A percentile compares a stretch with the other conserved stretches of the same genome.
These are phyloP conservation scores for Hipparchia sbordonii DNA, from an alignment of 2,888 invertebrate species.

Conservation along the genomic window DNA sequence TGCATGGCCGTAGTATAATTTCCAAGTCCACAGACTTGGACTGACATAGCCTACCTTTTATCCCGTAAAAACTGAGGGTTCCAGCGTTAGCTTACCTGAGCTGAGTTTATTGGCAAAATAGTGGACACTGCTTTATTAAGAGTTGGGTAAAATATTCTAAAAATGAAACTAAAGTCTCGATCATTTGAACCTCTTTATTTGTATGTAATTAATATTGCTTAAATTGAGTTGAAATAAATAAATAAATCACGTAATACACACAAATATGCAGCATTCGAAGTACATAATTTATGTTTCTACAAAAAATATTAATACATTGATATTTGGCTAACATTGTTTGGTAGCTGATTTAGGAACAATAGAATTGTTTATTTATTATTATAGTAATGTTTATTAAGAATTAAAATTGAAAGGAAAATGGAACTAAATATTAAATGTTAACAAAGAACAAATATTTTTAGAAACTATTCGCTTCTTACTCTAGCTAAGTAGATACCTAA, in stretches of 20 bases:
- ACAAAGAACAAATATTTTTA: not conserved
- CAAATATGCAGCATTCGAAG: slow-evolving; percentile 48
- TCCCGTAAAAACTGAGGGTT: too few species aligned
- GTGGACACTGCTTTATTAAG: too few species aligned
- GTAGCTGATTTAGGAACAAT: slow-evolving; percentile 33
- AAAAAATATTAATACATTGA: slow-evolving; percentile 41
- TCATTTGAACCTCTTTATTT: slow-evolving; percentile 73
- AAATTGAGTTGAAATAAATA: slow-evolving; percentile 77
- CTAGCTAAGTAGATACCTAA: not conserved
- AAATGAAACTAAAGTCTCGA: slow-evolving; percentile 48
- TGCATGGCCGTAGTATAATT: too few species aligned
- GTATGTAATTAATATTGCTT: slow-evolving; percentile 78
- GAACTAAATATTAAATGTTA: not conserved
- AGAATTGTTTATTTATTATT: slow-evolving; percentile 16
- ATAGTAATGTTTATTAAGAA: not conserved
- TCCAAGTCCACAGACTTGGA: too few species aligned
- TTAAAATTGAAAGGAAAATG: not conserved
- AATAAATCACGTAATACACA: slow-evolving; percentile 54
- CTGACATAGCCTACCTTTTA: too few species aligned
- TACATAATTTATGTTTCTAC: slow-evolving; percentile 38
- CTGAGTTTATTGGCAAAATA: too few species aligned
- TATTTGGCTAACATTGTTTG: slow-evolving; percentile 37
- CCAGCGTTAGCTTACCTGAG: too few species aligned
- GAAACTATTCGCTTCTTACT: not conserved
- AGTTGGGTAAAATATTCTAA: not conserved